These are phyloP conservation scores for Lucifuga dentata DNA, from an alignment of 2,113 vertebrate species.

Conservation along the genomic window DNA sequence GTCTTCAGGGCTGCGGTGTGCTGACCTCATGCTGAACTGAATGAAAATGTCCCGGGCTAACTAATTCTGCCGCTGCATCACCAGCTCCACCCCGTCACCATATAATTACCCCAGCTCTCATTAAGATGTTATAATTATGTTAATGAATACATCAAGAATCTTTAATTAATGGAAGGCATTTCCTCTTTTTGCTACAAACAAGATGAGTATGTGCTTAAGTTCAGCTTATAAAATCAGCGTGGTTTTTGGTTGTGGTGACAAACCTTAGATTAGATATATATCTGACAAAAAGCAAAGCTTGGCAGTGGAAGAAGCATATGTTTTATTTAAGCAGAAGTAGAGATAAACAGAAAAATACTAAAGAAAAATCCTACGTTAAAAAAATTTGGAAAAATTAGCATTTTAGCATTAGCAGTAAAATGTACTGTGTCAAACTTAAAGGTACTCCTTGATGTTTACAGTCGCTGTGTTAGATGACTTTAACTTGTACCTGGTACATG, in stretches of 20 bases:
- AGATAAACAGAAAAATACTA: no score
- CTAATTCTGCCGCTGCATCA: conserved; percentile 59
- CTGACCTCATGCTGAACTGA: conserved; percentile 77
- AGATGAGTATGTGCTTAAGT: conserved; percentile 24
- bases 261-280: no score
- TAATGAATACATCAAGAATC: conserved; percentile 58
- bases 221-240: background rate
- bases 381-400: no score
- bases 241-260: background rate
- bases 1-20: conserved; percentile 56
- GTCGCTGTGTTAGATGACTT: no score
- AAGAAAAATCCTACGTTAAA: no score
- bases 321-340: no score
- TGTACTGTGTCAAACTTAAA: no score
- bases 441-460: no score
- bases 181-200: conserved; percentile 46
- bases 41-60: conserved; percentile 47
- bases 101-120: conserved; percentile 56
- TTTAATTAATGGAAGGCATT: conserved; percentile 59
- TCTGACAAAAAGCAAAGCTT: no score
- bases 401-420: no score
- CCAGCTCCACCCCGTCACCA: conserved; percentile 50
- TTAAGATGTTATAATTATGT: conserved; percentile 66
- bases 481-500: no score
- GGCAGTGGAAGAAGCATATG: no score